A percentile compares a stretch with the other conserved stretches of the same genome.
These are phyloP conservation scores for Okapia johnstoni DNA, from an alignment of 2,113 vertebrate genomes.

Conservation along the genomic window DNA sequence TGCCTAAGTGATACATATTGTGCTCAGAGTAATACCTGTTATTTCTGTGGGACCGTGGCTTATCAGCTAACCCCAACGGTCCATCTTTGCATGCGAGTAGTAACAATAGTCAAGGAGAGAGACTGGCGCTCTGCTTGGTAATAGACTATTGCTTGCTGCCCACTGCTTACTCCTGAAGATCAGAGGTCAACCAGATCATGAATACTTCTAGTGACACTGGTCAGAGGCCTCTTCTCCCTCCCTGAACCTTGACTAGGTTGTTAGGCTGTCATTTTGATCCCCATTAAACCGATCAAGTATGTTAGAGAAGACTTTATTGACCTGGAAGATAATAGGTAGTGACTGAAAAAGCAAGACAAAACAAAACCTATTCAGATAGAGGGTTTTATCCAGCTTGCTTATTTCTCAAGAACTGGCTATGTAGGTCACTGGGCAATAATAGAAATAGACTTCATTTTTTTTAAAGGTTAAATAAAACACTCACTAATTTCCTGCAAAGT, in stretches of 20 bases:
- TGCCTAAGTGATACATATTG: background rate
- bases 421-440: background rate
- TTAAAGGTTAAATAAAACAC: background rate
- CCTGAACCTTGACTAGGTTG: background rate
- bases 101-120: background rate
- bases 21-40: background rate
- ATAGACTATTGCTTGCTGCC: background rate
- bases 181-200: background rate
- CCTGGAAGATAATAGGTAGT: background rate
- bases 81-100: background rate
- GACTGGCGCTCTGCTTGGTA: background rate
- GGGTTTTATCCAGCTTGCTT: background rate
- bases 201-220: background rate
- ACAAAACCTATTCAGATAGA: background rate
- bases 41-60: background rate
- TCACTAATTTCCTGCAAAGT: background rate
- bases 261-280: conserved; percentile 3
- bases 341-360: conserved; percentile 9
- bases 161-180: background rate
- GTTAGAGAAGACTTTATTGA: conserved; percentile 11
- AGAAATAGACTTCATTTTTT: conserved; percentile 7
- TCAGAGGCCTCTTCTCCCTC: background rate
- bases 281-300: background rate
- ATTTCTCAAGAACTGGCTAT: background rate
- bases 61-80: background rate